Conservation (phyloP, 2,113 vertebrate genomes). For the Pelmatolapia mariae region DNA sequence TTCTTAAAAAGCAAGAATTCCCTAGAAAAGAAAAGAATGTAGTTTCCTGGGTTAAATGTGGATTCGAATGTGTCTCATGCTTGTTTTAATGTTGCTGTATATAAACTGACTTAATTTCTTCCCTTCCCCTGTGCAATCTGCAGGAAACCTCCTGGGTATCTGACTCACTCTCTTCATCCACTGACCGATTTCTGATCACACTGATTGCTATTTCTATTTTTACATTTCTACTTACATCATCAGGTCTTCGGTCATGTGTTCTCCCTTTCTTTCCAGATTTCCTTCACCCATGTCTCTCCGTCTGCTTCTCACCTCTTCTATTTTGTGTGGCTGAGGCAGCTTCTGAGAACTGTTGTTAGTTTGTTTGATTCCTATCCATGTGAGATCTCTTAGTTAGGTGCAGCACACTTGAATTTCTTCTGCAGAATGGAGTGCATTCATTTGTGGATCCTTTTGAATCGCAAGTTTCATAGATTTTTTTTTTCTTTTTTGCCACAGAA, state of each 20-base stretch:
- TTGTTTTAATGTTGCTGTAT: constrained; percentile 46
- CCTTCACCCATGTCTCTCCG: constrained; percentile 14
- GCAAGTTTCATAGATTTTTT: neutral
- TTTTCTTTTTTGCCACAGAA: neutral
- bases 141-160: constrained; percentile 58
- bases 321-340: constrained; percentile 6
- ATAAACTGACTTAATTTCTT: constrained; percentile 63
- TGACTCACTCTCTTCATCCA: constrained; percentile 52
- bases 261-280: constrained; percentile 62
- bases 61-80: constrained; percentile 37
- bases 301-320: neutral
- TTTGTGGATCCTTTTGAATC: neutral
- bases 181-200: constrained; percentile 56
- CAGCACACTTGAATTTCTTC: constrained; percentile 23
- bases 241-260: constrained; percentile 39
- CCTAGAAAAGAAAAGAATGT: neutral
- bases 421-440: constrained; percentile 31
- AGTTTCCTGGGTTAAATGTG: neutral
- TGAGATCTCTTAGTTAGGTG: constrained; percentile 49
- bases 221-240: constrained; percentile 54
- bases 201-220: constrained; percentile 39
- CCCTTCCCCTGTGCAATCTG: constrained; percentile 71
- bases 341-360: constrained; percentile 37
- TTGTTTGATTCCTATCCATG: constrained; percentile 27
- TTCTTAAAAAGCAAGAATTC: neutral